Percentiles rank a stretch among this genome's conserved stretches.
phyloP scores from a whole-genome alignment of 2,888 invertebrate genomes.

The Melinaea marsaeus region DNA sequence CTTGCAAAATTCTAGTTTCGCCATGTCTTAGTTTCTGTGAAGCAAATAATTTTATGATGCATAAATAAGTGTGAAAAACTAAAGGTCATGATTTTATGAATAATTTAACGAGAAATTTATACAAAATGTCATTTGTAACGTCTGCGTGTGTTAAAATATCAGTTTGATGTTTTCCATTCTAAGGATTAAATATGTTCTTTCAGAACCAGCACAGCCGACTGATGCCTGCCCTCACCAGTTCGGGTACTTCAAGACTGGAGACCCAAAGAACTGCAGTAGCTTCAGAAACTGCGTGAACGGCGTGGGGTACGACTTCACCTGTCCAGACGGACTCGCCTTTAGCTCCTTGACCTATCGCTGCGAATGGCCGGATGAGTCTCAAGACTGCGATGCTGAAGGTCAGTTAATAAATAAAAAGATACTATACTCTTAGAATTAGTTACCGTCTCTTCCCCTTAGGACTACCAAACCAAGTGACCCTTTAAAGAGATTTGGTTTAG shows the following conservation, averaged over 20 bases:
- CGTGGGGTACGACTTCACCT: slow-evolving; percentile 83
- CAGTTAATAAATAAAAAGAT: slow-evolving; percentile 21
- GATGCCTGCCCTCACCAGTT: slow-evolving; percentile 90
- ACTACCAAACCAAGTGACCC: too few relatives aligned
- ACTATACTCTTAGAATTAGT: slow-evolving; percentile 7
- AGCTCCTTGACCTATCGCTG: slow-evolving; percentile 85
- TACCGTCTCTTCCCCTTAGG: not conserved
- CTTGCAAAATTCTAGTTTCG: too few relatives aligned
- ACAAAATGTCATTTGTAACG: slow-evolving; percentile 2
- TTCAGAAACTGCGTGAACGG: slow-evolving; percentile 91
- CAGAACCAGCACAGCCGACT: slow-evolving; percentile 84
- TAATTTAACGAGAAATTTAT: not conserved
- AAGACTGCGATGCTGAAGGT: slow-evolving; percentile 90
- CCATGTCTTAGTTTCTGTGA: too few relatives aligned
- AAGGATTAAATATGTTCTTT: slow-evolving; percentile 18
- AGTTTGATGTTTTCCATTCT: not conserved
- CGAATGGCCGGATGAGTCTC: slow-evolving; percentile 92
- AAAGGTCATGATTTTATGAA: not conserved
- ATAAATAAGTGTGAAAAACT: slow-evolving; percentile 1
- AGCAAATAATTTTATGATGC: not conserved
- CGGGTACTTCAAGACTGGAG: slow-evolving; percentile 86
- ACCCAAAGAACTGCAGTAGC: slow-evolving; percentile 81
- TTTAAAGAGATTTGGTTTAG: too few relatives aligned
- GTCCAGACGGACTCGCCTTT: slow-evolving; percentile 91
- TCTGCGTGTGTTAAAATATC: not conserved